Conservation (phyloP, 2,888 invertebrate genomes). For the Ferdinandea cuprea region DNA sequence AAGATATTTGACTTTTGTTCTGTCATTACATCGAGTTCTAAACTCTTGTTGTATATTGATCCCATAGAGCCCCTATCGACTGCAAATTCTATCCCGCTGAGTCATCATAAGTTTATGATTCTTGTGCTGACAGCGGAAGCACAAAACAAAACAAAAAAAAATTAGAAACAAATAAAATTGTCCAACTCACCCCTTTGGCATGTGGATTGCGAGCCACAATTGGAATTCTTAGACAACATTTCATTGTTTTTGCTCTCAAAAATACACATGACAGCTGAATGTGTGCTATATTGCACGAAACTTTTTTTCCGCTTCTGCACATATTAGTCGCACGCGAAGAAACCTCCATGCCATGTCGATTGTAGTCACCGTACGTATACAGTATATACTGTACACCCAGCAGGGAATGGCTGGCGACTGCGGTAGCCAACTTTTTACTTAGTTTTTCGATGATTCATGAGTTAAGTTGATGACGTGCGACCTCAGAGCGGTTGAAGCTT, state of each 20-base stretch:
- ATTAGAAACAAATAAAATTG: constrained; percentile 16
- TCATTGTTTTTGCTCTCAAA: constrained; percentile 32
- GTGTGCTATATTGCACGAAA: constrained; percentile 66
- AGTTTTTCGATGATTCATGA: constrained; percentile 60
- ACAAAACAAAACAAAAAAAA: constrained; percentile 33
- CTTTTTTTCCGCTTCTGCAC: constrained; percentile 45
- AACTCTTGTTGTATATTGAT: constrained; percentile 9
- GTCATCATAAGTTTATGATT: constrained; percentile 56
- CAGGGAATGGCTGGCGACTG: constrained; percentile 5
- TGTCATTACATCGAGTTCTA: too few species aligned
- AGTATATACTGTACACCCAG: not conserved
- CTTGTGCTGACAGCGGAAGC: constrained; percentile 30
- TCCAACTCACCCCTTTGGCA: constrained; percentile 24
- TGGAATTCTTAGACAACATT: constrained; percentile 65
- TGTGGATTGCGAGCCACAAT: constrained; percentile 49
- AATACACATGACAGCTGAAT: constrained; percentile 55
- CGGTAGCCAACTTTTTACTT: constrained; percentile 55
- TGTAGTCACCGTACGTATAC: constrained; percentile 35
- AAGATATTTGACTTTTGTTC: too few species aligned
- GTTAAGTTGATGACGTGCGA: constrained; percentile 44
- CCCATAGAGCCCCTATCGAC: constrained; percentile 29
- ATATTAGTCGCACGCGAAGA: constrained; percentile 68
- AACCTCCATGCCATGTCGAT: constrained; percentile 65
- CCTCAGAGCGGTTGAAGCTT: not conserved
- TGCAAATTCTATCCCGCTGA: constrained; percentile 25